phyloP scores from a whole-genome alignment of 2,888 invertebrate species.

The Schizotus pectinicornis region DNA sequence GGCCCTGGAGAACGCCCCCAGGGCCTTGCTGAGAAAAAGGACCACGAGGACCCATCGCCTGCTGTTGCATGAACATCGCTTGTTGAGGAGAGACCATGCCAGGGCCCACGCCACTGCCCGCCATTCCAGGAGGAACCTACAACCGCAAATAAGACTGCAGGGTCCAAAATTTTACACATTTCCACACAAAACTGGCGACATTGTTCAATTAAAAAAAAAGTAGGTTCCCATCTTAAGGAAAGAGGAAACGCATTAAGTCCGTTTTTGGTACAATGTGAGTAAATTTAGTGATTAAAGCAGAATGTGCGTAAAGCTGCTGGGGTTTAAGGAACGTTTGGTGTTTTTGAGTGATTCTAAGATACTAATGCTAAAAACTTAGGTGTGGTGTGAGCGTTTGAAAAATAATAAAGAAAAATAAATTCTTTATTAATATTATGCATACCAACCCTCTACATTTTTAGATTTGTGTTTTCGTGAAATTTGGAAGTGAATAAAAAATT shows the following conservation, averaged over 20 bases:
- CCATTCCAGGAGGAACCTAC: slow-evolving; percentile 54
- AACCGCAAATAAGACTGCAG: slow-evolving; percentile 16
- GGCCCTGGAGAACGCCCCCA: slow-evolving; percentile 74
- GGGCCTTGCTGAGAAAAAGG: slow-evolving; percentile 61
- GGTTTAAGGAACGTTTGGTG: too few species aligned
- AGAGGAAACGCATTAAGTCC: too few species aligned
- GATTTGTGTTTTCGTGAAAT: slow-evolving; percentile 7
- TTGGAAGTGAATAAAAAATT: slow-evolving; percentile 37
- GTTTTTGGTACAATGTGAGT: too few species aligned
- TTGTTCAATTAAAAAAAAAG: too few species aligned
- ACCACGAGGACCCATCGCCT: slow-evolving; percentile 60
- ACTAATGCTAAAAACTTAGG: not conserved
- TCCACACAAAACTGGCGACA: too few species aligned
- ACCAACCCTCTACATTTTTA: slow-evolving; percentile 45
- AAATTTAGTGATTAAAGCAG: too few species aligned
- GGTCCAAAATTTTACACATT: too few species aligned
- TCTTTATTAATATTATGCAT: slow-evolving; percentile 12
- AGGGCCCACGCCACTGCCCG: slow-evolving; percentile 50
- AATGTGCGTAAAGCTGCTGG: too few species aligned
- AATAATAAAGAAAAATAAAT: not conserved
- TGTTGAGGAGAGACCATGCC: slow-evolving; percentile 58
- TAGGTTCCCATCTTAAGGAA: too few species aligned
- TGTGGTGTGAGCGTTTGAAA: not conserved
- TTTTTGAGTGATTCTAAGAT: too few species aligned
- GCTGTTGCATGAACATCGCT: slow-evolving; percentile 65